Conservation (phyloP, 2,797 vertebrate species). For the Microchirus variegatus region DNA sequence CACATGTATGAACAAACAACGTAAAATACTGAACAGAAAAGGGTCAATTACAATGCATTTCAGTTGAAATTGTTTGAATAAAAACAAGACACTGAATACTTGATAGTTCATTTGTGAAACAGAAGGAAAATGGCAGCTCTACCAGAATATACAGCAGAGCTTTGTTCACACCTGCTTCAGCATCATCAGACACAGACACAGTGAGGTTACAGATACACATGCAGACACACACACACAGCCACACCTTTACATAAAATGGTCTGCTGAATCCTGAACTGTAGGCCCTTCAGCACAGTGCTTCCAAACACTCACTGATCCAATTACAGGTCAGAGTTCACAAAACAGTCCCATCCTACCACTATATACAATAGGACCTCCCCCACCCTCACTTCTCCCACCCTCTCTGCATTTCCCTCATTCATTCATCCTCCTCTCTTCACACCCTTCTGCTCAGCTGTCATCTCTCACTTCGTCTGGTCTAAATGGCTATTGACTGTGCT, state of each 20-base stretch:
- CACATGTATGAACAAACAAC: no score
- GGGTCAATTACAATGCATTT: no score
- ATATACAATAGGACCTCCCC: slow-evolving; percentile 62
- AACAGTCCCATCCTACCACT: slow-evolving; percentile 66
- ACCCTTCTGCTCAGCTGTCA: slow-evolving; percentile 78
- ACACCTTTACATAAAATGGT: slow-evolving; percentile 42
- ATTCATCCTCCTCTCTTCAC: slow-evolving; percentile 70
- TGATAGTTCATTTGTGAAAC: slow-evolving; percentile 7
- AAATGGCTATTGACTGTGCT: slow-evolving; percentile 76
- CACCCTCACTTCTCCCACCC: slow-evolving; percentile 59
- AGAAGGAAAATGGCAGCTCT: slow-evolving; percentile 41
- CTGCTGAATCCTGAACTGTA: slow-evolving; percentile 49
- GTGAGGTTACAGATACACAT: slow-evolving; percentile 16
- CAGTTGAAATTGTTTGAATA: no score
- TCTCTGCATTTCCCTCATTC: slow-evolving; percentile 67
- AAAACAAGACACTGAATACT: neutral
- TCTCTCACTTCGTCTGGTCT: slow-evolving; percentile 77
- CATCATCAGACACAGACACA: slow-evolving; percentile 51
- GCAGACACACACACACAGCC: slow-evolving; percentile 26
- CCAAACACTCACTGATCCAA: slow-evolving; percentile 64
- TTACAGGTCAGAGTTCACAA: slow-evolving; percentile 73
- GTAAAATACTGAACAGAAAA: no score
- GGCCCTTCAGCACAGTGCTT: slow-evolving; percentile 53
- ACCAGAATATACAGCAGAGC: slow-evolving; percentile 28
- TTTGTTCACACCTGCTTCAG: slow-evolving; percentile 49